Percentiles rank a stretch among this genome's conserved stretches.
phyloP scores from a whole-genome alignment of 2,113 vertebrate genomes.

The Gymnarchus niloticus region DNA sequence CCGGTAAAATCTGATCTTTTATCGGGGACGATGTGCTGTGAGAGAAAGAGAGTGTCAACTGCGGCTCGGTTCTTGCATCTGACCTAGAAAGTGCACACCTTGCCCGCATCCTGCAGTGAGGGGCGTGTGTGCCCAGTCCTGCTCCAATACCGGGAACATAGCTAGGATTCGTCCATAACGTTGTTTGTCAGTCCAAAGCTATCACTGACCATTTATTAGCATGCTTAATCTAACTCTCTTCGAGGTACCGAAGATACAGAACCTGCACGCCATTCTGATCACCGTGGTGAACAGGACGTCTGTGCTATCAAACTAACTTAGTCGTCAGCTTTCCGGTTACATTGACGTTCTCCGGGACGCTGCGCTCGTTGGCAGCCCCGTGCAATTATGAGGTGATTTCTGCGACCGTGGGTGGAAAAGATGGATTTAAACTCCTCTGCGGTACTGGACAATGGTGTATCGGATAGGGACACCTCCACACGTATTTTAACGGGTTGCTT shows the following conservation, averaged over 20 bases:
- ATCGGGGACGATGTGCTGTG: neutral
- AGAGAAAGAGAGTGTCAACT: neutral
- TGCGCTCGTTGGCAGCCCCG: conserved; percentile 35
- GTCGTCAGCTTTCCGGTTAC: conserved; percentile 47
- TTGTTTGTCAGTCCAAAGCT: conserved; percentile 66
- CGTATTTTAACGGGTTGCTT: conserved; percentile 91
- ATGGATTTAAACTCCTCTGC: conserved; percentile 85
- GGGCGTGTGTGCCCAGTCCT: neutral
- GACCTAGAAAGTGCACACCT: neutral
- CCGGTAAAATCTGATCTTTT: neutral
- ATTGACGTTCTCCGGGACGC: conserved; percentile 44
- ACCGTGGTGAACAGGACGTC: conserved; percentile 46
- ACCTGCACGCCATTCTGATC: conserved; percentile 43
- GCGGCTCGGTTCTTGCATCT: neutral
- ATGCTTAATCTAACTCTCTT: conserved; percentile 41
- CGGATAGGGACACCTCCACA: conserved; percentile 80
- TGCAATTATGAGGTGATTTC: conserved; percentile 66
- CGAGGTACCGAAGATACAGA: conserved; percentile 34
- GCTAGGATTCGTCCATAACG: conserved; percentile 64
- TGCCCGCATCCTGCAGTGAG: neutral
- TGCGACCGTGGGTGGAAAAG: conserved; percentile 51
- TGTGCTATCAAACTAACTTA: conserved; percentile 49
- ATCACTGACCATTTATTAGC: conserved; percentile 41
- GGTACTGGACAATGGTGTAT: conserved; percentile 69
- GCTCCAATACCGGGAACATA: conserved; percentile 37